Conservation (phyloP, 2,113 vertebrate genomes). For the Tamias sibiricus region DNA sequence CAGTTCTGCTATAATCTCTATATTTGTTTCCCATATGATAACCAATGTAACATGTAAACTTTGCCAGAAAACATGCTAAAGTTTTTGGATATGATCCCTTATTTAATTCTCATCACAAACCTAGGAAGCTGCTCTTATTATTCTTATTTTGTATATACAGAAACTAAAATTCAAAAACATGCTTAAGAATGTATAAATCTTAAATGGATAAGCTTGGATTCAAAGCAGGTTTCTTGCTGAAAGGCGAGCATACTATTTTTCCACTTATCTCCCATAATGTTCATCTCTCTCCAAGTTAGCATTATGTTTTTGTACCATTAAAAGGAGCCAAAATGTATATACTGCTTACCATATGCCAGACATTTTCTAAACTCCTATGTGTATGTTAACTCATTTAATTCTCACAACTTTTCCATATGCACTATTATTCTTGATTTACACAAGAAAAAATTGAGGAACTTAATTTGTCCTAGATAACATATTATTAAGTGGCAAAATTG, state of each 20-base stretch:
- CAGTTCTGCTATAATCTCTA: background rate
- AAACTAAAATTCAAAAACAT: background rate
- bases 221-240: background rate
- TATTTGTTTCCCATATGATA: background rate
- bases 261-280: background rate
- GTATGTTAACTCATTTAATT: background rate
- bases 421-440: background rate
- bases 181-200: background rate
- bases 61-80: background rate
- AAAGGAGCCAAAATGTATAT: background rate
- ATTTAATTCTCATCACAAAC: background rate
- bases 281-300: background rate
- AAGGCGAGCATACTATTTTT: background rate
- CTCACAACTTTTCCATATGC: background rate
- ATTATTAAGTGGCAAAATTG: background rate
- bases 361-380: background rate
- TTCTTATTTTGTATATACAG: background rate
- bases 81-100: background rate
- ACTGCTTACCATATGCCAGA: background rate
- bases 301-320: background rate
- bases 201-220: background rate
- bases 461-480: background rate
- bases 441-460: background rate
- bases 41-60: background rate
- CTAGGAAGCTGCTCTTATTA: background rate